Base-by-base conservation (phyloP, 2,888 invertebrate genomes). In the Ganaspis brasiliensis region DNA sequence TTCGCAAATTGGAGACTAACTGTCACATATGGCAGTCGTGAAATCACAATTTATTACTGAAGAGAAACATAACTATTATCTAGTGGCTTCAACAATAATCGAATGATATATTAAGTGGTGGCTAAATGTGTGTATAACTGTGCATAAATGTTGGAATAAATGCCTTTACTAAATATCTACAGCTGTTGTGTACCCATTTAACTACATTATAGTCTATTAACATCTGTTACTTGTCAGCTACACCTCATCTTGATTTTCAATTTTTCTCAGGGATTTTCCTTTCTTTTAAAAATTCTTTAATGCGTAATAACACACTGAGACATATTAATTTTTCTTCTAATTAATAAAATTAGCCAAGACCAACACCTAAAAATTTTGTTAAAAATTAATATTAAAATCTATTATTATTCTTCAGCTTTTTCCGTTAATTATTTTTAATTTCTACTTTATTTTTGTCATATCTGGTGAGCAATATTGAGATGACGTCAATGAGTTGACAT, bases 101-200 rank as follows among this genome's bases (percentile, higher is more conserved):
- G 63, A 63, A 63, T 63, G 63, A 63, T 63, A 63, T 63, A 63
- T 37, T 40, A 40, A 63, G 37, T 40, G 40, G 35, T 14, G 19
- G 35, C 0, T 63, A 37, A 16, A 37, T 19, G 37, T 61, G 31
- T 31, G 59, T 57, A 57, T 57, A 31, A 35, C 37, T 35, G 37
- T 35, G 63, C 37, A 63, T 63, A 40, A 63, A 40, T 63, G 21
- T 57, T n/a, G 26, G 26, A 10, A n/a, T 31, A 24, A 37, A 21
- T 63, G 63, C 37, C 55, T 49, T n/a, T n/a, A 49, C n/a, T 55
- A 40, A 19, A 63, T 63, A 21, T 40, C 37, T 37, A 21, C 61
- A 35, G 35, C 19, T 63, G 21, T n/a, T 37, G 12, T 37, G 19
- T 37, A n/a, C n/a, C 21, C 21, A 63, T 63, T 40, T 19, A 40